phyloP scores from a whole-genome alignment of 2,113 vertebrate species.

The Pedionomus torquatus region DNA sequence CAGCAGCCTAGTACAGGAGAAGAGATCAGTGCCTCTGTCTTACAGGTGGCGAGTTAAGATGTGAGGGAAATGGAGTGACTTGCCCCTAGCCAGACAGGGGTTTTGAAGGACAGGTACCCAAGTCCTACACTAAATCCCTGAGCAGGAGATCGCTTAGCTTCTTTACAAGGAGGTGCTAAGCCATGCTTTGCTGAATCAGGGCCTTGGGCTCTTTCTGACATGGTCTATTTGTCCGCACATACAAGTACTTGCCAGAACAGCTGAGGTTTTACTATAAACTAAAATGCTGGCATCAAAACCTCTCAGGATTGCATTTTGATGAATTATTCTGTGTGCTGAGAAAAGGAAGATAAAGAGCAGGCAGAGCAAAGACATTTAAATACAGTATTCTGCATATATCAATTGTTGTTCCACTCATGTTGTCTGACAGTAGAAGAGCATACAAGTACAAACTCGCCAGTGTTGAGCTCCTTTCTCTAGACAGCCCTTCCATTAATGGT shows the following conservation, averaged over 20 bases:
- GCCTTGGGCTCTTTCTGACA: not conserved
- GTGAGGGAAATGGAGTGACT: not conserved
- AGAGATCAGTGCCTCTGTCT: not conserved
- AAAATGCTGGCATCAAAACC: not conserved
- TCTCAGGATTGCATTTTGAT: not conserved
- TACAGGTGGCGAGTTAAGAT: not conserved
- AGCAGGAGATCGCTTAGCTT: accelerated
- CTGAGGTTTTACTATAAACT: not conserved
- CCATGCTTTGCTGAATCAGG: not conserved
- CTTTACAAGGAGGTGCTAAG: not conserved
- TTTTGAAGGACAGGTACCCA: not conserved
- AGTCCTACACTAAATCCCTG: not conserved
- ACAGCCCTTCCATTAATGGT: not conserved
- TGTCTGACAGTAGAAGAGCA: not conserved
- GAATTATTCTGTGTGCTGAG: not conserved
- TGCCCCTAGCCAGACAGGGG: not conserved
- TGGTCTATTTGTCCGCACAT: not conserved
- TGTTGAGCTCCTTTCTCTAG: not conserved
- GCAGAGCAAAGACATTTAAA: not conserved
- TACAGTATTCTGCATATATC: not conserved
- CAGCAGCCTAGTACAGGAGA: not conserved
- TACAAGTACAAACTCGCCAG: not conserved
- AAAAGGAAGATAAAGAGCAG: not conserved
- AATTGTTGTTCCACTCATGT: not conserved
- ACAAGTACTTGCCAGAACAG: not conserved